Conservation (phyloP, 2,113 vertebrate genomes). For the Mustelus asterias region DNA sequence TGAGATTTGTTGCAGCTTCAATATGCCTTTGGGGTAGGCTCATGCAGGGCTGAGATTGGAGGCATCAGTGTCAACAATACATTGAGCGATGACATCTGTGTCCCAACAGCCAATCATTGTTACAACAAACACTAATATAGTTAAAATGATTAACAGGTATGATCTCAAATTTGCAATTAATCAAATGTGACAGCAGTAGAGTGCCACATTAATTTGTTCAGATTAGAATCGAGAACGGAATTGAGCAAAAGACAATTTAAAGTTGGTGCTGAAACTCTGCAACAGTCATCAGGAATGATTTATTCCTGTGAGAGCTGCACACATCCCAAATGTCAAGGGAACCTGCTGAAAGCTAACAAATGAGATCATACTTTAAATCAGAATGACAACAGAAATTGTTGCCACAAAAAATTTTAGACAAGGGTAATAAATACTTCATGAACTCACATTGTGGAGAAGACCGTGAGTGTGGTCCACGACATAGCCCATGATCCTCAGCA, state of each 20-base stretch:
- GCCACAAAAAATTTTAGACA: not conserved
- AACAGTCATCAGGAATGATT: not conserved
- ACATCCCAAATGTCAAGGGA: not conserved
- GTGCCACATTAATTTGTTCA: not conserved
- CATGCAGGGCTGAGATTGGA: not conserved
- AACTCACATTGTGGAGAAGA: not conserved
- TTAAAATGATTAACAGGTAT: not conserved
- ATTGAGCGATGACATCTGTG: not conserved
- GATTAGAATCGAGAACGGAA: not conserved
- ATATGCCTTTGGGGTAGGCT: not conserved
- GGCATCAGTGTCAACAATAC: not conserved
- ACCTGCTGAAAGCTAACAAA: not conserved
- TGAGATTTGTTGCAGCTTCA: not conserved
- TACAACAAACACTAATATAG: conserved; percentile 6
- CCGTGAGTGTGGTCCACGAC: not conserved
- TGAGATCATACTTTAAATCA: not conserved
- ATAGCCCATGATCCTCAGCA: not conserved
- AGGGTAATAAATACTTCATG: not conserved
- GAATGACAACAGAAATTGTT: not conserved
- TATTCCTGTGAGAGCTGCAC: too few relatives aligned
- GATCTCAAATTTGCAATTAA: not conserved
- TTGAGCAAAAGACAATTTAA: not conserved
- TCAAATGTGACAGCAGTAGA: not conserved
- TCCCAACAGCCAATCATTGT: not conserved
- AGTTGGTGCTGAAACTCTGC: not conserved